Evolutionary conservation across 35 echinoderm and acorn worm genomes (phyloP).

Genomic region (Hemicentrotus pulcherrimus): DNA sequence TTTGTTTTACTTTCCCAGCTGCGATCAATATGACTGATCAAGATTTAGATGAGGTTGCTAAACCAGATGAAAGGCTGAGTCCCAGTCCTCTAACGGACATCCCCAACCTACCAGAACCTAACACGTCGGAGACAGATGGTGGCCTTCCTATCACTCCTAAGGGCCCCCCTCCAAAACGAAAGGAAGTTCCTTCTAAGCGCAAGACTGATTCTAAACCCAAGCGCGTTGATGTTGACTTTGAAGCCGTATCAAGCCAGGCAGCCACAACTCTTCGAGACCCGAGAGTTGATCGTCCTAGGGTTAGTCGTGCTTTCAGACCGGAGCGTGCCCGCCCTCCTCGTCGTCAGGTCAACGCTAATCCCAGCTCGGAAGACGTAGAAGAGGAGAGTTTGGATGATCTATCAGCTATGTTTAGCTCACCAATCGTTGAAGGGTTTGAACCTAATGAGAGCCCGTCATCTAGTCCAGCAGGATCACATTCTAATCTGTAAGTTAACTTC

Average conservation of each 20-base stretch:
- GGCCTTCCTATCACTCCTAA: background rate
- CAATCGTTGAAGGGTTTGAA: constrained; percentile 6
- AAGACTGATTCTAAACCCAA: background rate
- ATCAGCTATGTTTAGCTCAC: background rate
- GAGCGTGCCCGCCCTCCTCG: background rate
- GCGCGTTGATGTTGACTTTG: background rate
- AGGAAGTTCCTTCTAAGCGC: background rate
- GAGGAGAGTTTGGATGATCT: background rate
- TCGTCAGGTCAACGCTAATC: background rate
- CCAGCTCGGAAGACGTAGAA: too few relatives aligned
- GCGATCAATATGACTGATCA: background rate
- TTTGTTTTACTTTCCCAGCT: background rate
- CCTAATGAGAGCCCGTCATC: background rate
- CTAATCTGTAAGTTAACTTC: background rate
- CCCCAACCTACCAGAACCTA: background rate
- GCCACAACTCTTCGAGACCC: background rate
- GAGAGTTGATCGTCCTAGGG: background rate
- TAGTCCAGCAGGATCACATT: background rate
- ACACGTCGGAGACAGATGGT: background rate
- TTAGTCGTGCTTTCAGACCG: background rate
- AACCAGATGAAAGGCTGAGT: background rate
- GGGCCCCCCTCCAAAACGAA: background rate
- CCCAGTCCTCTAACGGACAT: background rate
- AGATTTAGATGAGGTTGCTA: background rate
- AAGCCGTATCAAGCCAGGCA: background rate